phyloP scores from a whole-genome alignment of 2,888 invertebrate genomes.

The Agrotis segetum region DNA sequence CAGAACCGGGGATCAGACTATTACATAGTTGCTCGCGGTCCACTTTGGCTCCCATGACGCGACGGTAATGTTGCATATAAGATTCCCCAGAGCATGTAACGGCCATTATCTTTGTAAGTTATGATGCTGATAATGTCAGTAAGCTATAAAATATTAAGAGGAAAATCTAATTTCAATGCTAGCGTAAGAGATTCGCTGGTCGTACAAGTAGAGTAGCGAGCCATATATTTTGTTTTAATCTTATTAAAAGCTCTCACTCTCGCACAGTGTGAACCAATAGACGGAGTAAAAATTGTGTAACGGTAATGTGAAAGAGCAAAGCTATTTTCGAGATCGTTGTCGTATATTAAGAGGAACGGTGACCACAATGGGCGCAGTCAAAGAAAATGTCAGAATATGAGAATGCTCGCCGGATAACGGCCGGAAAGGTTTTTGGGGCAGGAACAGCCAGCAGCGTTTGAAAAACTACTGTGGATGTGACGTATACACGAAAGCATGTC shows the following conservation, averaged over 20 bases:
- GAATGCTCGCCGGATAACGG: constrained; percentile 64
- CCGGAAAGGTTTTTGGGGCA: constrained; percentile 68
- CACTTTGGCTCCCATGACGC: constrained; percentile 59
- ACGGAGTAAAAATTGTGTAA: constrained; percentile 58
- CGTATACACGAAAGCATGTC: constrained; percentile 65
- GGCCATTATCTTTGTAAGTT: constrained; percentile 72
- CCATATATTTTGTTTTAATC: constrained; percentile 34
- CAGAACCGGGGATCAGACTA: constrained; percentile 63
- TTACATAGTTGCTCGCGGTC: constrained; percentile 54
- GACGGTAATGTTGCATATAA: constrained; percentile 69
- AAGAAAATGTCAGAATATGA: constrained; percentile 69
- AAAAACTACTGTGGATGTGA: constrained; percentile 72
- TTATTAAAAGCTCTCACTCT: constrained; percentile 29
- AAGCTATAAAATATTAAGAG: constrained; percentile 56
- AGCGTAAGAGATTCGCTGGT: constrained; percentile 12
- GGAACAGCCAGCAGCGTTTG: constrained; percentile 64
- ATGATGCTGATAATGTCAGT: constrained; percentile 63
- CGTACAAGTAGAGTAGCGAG: neutral
- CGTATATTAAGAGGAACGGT: constrained; percentile 65
- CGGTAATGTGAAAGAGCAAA: constrained; percentile 60
- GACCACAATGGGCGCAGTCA: constrained; percentile 65
- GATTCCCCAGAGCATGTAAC: constrained; percentile 67
- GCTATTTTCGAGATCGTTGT: constrained; percentile 66
- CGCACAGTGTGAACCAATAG: constrained; percentile 18
- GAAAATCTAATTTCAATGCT: constrained; percentile 48